phyloP scores from a whole-genome alignment of 2,888 invertebrate genomes.

The Heteromurus nitidus region DNA sequence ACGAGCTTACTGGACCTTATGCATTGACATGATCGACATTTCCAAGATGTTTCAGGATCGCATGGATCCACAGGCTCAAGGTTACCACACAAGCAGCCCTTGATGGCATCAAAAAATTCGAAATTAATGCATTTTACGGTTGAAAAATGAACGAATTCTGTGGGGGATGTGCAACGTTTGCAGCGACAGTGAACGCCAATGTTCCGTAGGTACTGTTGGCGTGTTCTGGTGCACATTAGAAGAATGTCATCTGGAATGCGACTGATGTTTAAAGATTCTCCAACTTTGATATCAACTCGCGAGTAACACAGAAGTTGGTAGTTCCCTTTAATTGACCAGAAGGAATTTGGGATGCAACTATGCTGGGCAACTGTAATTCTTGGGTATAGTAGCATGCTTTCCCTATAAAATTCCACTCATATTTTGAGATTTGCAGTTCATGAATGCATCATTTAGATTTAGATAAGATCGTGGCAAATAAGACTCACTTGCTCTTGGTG shows the following conservation, averaged over 20 bases:
- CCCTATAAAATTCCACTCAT: constrained; percentile 37
- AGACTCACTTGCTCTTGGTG: not conserved
- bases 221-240: constrained; percentile 32
- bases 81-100: constrained; percentile 45
- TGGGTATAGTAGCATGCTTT: constrained; percentile 51
- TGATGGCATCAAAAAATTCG: constrained; percentile 55
- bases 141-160: constrained; percentile 51
- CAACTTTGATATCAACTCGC: constrained; percentile 23
- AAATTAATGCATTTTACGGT: constrained; percentile 62
- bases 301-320: constrained; percentile 53
- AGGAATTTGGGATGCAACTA: constrained; percentile 51
- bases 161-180: constrained; percentile 38
- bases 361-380: constrained; percentile 51
- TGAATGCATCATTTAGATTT: no score
- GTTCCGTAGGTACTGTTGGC: constrained; percentile 45
- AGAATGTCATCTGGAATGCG: constrained; percentile 46
- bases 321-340: constrained; percentile 49
- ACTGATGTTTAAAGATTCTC: constrained; percentile 26
- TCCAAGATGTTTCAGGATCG: constrained; percentile 42
- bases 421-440: no score
- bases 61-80: constrained; percentile 37
- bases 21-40: constrained; percentile 38
- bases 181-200: constrained; percentile 50
- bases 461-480: no score
- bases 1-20: constrained; percentile 31